Conservation (phyloP, 2,797 vertebrate species). For the Helostoma temminkii region DNA sequence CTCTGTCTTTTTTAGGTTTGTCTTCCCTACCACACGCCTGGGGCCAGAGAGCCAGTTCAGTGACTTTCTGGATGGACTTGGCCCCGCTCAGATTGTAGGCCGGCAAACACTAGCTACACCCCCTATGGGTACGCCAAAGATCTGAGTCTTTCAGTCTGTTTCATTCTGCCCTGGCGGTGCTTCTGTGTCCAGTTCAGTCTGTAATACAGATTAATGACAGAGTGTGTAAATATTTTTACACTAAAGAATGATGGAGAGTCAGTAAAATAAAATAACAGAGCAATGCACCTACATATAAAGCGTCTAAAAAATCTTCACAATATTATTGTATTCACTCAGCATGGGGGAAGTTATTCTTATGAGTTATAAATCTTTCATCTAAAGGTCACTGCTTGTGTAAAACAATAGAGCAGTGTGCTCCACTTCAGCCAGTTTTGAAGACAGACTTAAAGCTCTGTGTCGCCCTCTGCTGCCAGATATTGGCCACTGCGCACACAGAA, state of each 20-base stretch:
- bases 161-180: not conserved
- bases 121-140: slow-evolving; percentile 91
- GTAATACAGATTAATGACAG: not conserved
- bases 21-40: slow-evolving; percentile 92
- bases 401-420: slow-evolving; percentile 13
- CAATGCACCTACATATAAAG: not conserved
- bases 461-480: slow-evolving; percentile 74
- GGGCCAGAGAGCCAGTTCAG: slow-evolving; percentile 98
- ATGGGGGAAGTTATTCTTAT: slow-evolving; percentile 54
- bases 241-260: not conserved
- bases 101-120: slow-evolving; percentile 96
- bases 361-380: slow-evolving; percentile 66
- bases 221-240: not conserved
- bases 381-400: slow-evolving; percentile 58
- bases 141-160: not conserved
- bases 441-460: slow-evolving; percentile 43
- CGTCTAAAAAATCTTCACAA: slow-evolving; percentile 37
- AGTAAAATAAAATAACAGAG: not conserved
- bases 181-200: not conserved
- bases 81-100: slow-evolving; percentile 96
- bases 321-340: slow-evolving; percentile 40
- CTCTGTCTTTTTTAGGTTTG: slow-evolving; percentile 81
- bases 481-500: slow-evolving; percentile 28
- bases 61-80: slow-evolving; percentile 96
- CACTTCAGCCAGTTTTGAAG: slow-evolving; percentile 8